These are phyloP conservation scores for Brachyptera risi DNA, from an alignment of 2,888 invertebrate genomes.

Conservation along the genomic window DNA sequence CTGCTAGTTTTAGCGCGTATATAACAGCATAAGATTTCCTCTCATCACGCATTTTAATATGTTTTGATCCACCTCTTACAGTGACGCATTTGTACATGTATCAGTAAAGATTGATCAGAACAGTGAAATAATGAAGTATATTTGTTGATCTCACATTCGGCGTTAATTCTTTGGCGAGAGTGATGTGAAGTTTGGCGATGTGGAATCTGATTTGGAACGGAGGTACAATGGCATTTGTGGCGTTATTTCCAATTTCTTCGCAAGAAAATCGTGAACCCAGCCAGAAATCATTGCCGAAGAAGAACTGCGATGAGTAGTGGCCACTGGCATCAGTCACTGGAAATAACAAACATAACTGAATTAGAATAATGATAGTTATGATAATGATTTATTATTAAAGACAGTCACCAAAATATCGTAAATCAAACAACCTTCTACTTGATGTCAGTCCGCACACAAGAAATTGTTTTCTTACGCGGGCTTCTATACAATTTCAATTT, in stretches of 20 bases:
- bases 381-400: too few species aligned
- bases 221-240: conserved; percentile 52
- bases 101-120: neutral
- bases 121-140: neutral
- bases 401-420: too few species aligned
- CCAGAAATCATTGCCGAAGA: conserved; percentile 81
- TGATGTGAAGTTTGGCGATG: conserved; percentile 56
- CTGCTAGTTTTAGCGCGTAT: too few species aligned
- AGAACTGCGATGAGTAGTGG: conserved; percentile 68
- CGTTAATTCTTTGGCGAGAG: conserved; percentile 51
- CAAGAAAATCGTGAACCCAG: conserved; percentile 69
- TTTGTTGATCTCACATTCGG: conserved; percentile 51
- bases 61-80: neutral
- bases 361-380: too few species aligned
- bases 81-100: neutral
- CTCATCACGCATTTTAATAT: too few species aligned
- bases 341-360: too few species aligned
- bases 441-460: too few species aligned
- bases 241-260: conserved; percentile 57
- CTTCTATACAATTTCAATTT: too few species aligned
- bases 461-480: too few species aligned
- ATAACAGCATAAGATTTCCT: too few species aligned
- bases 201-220: conserved; percentile 60
- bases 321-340: conserved; percentile 78
- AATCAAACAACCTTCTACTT: too few species aligned